A percentile compares a stretch with the other conserved stretches of the same genome.
These are phyloP conservation scores for Drosophila prolongata DNA, from an alignment of 2,888 invertebrate species.

Conservation along the genomic window DNA sequence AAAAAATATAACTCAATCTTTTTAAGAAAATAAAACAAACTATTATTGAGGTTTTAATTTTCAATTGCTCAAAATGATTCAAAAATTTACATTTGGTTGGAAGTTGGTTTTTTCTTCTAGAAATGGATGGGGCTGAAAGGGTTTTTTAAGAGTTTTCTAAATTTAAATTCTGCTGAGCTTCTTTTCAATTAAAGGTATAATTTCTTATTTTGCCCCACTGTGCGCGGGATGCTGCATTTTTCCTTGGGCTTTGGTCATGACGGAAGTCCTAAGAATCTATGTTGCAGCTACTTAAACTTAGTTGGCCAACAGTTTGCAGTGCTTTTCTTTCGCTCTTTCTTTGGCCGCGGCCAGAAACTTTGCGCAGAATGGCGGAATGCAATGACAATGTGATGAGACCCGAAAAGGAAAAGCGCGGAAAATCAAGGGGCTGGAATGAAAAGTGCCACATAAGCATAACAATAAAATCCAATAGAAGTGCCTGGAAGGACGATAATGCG, in stretches of 20 bases:
- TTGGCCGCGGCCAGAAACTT: conserved; percentile 14
- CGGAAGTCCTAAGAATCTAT: conserved; percentile 42
- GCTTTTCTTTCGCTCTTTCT: conserved; percentile 14
- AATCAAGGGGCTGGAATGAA: conserved; percentile 17
- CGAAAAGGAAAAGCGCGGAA: conserved; percentile 1
- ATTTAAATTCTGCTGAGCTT: background rate
- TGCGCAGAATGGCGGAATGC: conserved; percentile 8
- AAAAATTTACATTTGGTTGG: too few species aligned
- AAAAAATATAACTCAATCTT: too few species aligned
- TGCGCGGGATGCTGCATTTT: background rate
- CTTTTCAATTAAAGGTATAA: background rate
- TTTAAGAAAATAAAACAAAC: too few species aligned
- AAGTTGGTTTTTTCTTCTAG: too few species aligned
- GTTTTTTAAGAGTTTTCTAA: too few species aligned
- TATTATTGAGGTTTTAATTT: too few species aligned
- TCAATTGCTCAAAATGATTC: too few species aligned
- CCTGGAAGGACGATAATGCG: conserved; percentile 30
- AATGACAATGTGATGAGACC: conserved; percentile 18
- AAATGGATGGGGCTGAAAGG: too few species aligned
- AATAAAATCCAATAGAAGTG: conserved; percentile 46
- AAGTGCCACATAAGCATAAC: conserved; percentile 48
- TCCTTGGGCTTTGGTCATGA: conserved; percentile 7
- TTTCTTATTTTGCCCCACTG: background rate
- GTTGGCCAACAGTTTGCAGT: conserved; percentile 36
- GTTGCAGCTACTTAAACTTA: conserved; percentile 39